Evolutionary conservation across 92 coral and sea anemone species (phyloP).

Genomic region (Muricea muricata): DNA sequence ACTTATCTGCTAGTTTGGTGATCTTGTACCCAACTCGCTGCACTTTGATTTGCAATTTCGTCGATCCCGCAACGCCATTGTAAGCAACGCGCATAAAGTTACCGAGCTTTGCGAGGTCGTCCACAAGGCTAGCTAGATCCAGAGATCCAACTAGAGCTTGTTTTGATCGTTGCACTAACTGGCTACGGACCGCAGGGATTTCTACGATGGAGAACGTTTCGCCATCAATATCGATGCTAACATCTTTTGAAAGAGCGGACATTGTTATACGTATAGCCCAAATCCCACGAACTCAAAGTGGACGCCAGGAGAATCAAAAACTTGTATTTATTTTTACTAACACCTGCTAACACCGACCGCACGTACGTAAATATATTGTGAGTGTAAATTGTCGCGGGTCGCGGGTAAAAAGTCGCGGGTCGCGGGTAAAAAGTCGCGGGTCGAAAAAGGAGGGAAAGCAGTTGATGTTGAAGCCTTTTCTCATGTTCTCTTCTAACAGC

Average conservation of each 20-base stretch:
- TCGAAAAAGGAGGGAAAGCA: too few relatives aligned
- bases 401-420: too few relatives aligned
- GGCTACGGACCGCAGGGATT: conserved; percentile 50
- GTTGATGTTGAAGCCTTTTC: too few relatives aligned
- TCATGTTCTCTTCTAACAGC: too few relatives aligned
- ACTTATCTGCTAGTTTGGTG: conserved; percentile 67
- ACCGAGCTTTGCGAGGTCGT: conserved; percentile 68
- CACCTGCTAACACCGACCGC: too few relatives aligned
- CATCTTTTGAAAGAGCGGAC: conserved; percentile 24
- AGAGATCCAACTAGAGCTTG: conserved; percentile 43
- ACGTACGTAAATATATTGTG: too few relatives aligned
- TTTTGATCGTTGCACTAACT: conserved; percentile 43
- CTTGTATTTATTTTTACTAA: too few relatives aligned
- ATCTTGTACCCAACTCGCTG: conserved; percentile 71
- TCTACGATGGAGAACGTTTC: conserved; percentile 61
- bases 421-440: too few relatives aligned
- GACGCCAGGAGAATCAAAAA: background rate
- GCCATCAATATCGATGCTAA: conserved; percentile 45
- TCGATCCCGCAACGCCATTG: conserved; percentile 72
- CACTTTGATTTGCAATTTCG: conserved; percentile 67
- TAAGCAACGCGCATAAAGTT: conserved; percentile 69
- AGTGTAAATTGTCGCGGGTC: too few relatives aligned
- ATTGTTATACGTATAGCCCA: background rate
- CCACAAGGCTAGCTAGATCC: conserved; percentile 64
- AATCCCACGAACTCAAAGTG: background rate